These are phyloP conservation scores for Notodonta dromedarius DNA, from an alignment of 2,888 invertebrate species.

Conservation along the genomic window DNA sequence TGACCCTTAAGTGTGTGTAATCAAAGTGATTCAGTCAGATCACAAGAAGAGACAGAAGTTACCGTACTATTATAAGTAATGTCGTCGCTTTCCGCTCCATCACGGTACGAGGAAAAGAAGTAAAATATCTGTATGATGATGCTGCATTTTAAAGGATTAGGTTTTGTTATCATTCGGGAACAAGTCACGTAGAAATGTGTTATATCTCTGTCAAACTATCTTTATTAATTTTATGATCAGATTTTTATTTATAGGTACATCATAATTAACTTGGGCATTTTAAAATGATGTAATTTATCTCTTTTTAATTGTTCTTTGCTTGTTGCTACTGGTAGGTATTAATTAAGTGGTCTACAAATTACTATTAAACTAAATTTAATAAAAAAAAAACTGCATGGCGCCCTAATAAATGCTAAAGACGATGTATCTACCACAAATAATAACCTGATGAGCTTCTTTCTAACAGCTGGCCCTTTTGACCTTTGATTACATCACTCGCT, in stretches of 20 bases:
- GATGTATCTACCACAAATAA: too few relatives aligned
- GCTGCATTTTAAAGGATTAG: slow-evolving; percentile 20
- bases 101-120: slow-evolving; percentile 20
- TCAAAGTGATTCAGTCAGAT: not conserved
- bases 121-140: slow-evolving; percentile 10
- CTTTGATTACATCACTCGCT: too few relatives aligned
- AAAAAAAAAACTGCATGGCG: too few relatives aligned
- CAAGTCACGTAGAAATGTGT: slow-evolving; percentile 29
- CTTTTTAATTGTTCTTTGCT: too few relatives aligned
- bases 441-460: too few relatives aligned
- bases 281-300: too few relatives aligned
- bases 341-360: too few relatives aligned
- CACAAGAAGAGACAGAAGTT: not conserved
- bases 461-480: too few relatives aligned
- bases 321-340: too few relatives aligned
- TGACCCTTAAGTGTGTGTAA: not conserved
- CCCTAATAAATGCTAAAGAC: too few relatives aligned
- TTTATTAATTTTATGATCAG: not conserved
- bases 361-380: too few relatives aligned
- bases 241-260: not conserved
- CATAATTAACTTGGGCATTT: too few relatives aligned
- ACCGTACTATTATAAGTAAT: slow-evolving; percentile 7
- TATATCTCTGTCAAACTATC: slow-evolving; percentile 19
- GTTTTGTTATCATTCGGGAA: slow-evolving; percentile 7
- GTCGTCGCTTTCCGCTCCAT: slow-evolving; percentile 24